Evolutionary conservation across 2,888 invertebrate species (phyloP).

Genomic region (Stegana nigrithorax): DNA sequence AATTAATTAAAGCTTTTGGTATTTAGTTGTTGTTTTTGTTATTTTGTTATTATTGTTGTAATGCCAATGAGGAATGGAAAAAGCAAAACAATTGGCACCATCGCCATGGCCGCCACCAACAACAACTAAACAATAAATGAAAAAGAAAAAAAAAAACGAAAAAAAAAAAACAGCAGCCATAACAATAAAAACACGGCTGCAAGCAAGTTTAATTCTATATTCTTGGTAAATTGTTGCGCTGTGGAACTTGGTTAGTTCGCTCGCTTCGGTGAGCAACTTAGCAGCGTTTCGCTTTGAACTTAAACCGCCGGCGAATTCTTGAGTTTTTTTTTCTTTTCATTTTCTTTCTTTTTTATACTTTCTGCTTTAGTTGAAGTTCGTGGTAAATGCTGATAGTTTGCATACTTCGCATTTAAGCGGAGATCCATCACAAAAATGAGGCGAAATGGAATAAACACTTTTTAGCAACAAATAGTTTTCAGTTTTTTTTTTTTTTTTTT

Average conservation of each 20-base stretch:
- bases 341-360: not conserved
- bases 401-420: constrained; percentile 18
- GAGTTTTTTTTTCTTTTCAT: not conserved
- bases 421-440: constrained; percentile 12
- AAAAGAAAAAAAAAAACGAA: not conserved
- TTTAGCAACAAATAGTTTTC: not conserved
- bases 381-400: constrained; percentile 16
- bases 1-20: constrained; percentile 59
- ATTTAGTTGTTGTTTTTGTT: constrained; percentile 18
- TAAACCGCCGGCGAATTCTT: constrained; percentile 15
- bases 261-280: constrained; percentile 8
- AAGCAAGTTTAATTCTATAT: not conserved
- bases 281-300: constrained; percentile 16
- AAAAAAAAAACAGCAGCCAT: not conserved
- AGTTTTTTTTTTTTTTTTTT: not conserved
- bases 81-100: constrained; percentile 15
- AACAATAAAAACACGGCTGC: not conserved
- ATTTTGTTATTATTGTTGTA: not conserved
- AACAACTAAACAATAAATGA: not conserved
- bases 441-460: not conserved
- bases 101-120: not conserved
- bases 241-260: not conserved
- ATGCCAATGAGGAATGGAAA: not conserved
- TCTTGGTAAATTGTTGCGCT: constrained; percentile 16
- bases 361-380: not conserved